Base-by-base conservation (phyloP, 2,888 invertebrate genomes). In the Dastarcus helophoroides region DNA sequence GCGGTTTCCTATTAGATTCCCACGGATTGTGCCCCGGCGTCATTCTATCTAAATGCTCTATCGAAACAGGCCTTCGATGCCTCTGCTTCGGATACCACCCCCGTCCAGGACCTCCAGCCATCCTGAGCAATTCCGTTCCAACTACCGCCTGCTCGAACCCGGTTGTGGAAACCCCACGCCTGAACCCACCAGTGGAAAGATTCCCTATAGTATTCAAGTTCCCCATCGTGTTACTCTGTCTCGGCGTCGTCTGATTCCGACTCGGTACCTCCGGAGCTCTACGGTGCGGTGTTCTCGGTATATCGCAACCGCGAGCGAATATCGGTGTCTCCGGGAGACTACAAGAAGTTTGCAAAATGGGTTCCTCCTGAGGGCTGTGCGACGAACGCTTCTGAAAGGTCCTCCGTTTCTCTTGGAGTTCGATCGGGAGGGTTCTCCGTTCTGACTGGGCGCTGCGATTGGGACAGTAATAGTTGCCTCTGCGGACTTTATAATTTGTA, bases 241-340 rank as follows among this genome's bases (percentile, higher is more conserved):
- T 61, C 1, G 78, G 79, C 3, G 76, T 74, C 16, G 76, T 68
- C 38, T 67, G 63, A 22, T 62, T 64, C 4, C 57, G 54, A 32
- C 60, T 54, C 10, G 69, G 65, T 21, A 79, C 60, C 29, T 71
- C 72, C 2, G 74, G 71, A 36, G 73, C 74, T 22, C 71, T 60
- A 38, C 80, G 67, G 38, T 83, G 84, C 3, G 85, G 84, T 3
- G 85, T 85, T 37, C 85, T 69, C 1, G 85, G 83, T 42, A 85
- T 79, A 60, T 86, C 85, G 62, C 82, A 79, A 33, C 83, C 83
- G 42, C 86, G 69, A 3, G 84, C 82, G 58, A 86, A 86, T 38
- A 86, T 84, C 1, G 86, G 85, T 2, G 86, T 86, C 64, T 86
- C 86, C n/a, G 86, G 86, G 35, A 86, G 65, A 50, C 85, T 85